Percentiles rank a stretch among this genome's conserved stretches.
These are phyloP conservation scores for Acestrorhynchus altus DNA, from an alignment of 2,797 vertebrate genomes.

Conservation along the genomic window DNA sequence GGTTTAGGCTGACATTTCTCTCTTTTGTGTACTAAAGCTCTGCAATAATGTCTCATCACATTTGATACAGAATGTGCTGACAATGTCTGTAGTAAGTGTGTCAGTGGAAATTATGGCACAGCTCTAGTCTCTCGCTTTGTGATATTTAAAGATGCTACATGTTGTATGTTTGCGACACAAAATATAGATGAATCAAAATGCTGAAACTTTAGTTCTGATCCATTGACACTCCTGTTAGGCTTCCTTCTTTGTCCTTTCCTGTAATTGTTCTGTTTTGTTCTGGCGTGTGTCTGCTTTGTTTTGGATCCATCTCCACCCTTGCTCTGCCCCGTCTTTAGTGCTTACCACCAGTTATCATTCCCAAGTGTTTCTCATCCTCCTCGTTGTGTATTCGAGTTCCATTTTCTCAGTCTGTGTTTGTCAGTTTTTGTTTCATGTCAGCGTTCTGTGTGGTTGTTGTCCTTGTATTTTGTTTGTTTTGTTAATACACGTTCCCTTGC, in stretches of 20 bases:
- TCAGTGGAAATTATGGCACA: slow-evolving; percentile 23
- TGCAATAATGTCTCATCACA: slow-evolving; percentile 32
- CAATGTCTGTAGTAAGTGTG: slow-evolving; percentile 22
- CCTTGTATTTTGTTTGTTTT: too few species aligned
- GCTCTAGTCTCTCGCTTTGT: slow-evolving; percentile 2
- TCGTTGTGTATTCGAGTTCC: too few species aligned
- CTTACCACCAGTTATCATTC: too few species aligned
- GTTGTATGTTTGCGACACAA: neutral
- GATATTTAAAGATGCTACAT: slow-evolving; percentile 9
- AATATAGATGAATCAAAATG: neutral
- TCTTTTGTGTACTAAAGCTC: slow-evolving; percentile 31
- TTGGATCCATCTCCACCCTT: too few species aligned
- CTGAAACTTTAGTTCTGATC: neutral
- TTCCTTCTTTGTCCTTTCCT: neutral
- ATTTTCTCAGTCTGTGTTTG: too few species aligned
- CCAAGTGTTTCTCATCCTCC: too few species aligned
- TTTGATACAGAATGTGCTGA: slow-evolving; percentile 25
- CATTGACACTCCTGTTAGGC: too few species aligned
- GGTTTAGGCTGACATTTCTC: slow-evolving; percentile 24
- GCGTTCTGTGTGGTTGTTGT: too few species aligned
- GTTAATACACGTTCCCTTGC: too few species aligned
- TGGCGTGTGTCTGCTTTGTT: too few species aligned
- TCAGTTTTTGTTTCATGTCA: too few species aligned
- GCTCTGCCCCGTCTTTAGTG: too few species aligned
- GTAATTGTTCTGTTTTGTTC: neutral